These are phyloP conservation scores for Cossypha heuglini DNA, from an alignment of 2,797 vertebrate species.

Conservation along the genomic window DNA sequence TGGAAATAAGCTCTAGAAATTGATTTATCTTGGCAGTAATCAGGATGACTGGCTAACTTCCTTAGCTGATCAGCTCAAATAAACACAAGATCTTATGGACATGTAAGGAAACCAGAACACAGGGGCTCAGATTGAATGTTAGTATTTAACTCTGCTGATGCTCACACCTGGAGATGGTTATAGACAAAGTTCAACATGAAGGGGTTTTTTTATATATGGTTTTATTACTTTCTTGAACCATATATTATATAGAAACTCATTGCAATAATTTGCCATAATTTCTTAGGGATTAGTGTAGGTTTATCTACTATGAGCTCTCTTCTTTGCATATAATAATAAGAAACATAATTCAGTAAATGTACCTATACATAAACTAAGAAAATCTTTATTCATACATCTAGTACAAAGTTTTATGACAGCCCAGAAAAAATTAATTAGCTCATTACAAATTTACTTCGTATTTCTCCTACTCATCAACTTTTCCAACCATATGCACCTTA, in stretches of 20 bases:
- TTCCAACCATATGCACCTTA: not conserved
- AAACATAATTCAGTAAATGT: not conserved
- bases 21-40: constrained; percentile 54
- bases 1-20: constrained; percentile 25
- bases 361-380: not conserved
- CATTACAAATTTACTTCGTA: not conserved
- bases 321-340: not conserved
- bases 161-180: not conserved
- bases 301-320: not conserved
- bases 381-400: not conserved
- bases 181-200: not conserved
- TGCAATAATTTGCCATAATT: not conserved
- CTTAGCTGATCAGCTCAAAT: constrained; percentile 14
- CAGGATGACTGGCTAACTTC: not conserved
- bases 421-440: not conserved
- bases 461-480: not conserved
- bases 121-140: not conserved
- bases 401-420: not conserved
- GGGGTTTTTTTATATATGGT: not conserved
- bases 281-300: not conserved
- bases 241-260: not conserved
- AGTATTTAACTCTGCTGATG: not conserved
- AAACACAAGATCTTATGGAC: not conserved
- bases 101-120: not conserved
- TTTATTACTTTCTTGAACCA: not conserved